Conservation (phyloP, 1,140 invertebrate genomes). For the Leptestheria dahalacensis region DNA sequence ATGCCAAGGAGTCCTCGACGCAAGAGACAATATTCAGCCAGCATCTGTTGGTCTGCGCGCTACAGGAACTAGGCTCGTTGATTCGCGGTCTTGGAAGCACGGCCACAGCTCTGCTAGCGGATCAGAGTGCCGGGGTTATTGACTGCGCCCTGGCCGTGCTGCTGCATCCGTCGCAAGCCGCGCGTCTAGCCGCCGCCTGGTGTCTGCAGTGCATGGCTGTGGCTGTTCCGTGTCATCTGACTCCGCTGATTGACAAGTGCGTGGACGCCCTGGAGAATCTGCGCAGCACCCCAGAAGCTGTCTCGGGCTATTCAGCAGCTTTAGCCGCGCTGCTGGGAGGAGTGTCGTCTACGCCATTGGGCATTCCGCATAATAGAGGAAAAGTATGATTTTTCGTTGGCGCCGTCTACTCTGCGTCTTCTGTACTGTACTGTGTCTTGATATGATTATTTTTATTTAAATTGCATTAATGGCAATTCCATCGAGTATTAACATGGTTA, state of each 20-base stretch:
- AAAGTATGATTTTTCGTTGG: conserved; percentile 64
- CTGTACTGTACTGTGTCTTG: no score
- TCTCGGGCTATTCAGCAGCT: conserved; percentile 84
- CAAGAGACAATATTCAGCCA: conserved; percentile 84
- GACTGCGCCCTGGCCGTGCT: conserved; percentile 61
- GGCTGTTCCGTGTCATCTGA: conserved; percentile 82
- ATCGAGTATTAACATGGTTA: no score
- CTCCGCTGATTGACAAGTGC: conserved; percentile 79
- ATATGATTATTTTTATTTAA: no score
- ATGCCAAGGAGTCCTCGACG: conserved; percentile 58
- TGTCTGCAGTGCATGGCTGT: conserved; percentile 80
- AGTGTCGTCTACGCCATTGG: conserved; percentile 75
- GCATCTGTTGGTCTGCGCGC: conserved; percentile 80
- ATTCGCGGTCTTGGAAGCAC: conserved; percentile 80
- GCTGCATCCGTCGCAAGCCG: conserved; percentile 82
- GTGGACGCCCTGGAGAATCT: conserved; percentile 73
- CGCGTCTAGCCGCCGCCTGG: conserved; percentile 83
- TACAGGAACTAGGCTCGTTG: conserved; percentile 43
- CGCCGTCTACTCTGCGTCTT: no score
- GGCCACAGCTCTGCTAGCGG: conserved; percentile 68
- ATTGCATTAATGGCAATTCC: no score
- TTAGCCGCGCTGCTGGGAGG: conserved; percentile 83
- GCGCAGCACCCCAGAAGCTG: conserved; percentile 80
- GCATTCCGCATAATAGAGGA: conserved; percentile 89
- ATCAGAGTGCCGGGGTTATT: conserved; percentile 42